Conservation (phyloP, 35 echinoderm and acorn worm species). For the Patiria miniata region DNA sequence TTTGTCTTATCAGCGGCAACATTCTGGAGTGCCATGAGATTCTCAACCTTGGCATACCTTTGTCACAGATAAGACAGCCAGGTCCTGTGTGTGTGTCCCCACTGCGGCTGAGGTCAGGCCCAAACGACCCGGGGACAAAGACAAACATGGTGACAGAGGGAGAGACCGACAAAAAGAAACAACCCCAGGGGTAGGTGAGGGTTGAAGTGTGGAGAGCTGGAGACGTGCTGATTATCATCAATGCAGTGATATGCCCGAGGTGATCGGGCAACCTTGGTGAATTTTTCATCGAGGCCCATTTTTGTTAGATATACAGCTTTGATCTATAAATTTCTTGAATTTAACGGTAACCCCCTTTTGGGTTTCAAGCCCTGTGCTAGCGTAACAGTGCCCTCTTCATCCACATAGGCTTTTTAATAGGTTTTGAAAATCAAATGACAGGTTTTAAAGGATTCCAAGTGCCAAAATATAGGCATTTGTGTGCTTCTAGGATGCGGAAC, state of each 20-base stretch:
- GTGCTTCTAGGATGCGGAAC: too few relatives aligned
- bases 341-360: too few relatives aligned
- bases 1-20: neutral
- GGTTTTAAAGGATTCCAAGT: too few relatives aligned
- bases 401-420: too few relatives aligned
- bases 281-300: too few relatives aligned
- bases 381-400: too few relatives aligned
- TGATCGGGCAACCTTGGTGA: neutral
- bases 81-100: conserved; percentile 13
- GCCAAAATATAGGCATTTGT: too few relatives aligned
- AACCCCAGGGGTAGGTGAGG: neutral
- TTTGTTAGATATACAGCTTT: too few relatives aligned
- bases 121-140: conserved; percentile 12
- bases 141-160: conserved; percentile 29
- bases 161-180: neutral
- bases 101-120: neutral
- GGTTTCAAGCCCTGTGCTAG: too few relatives aligned
- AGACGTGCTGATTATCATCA: neutral
- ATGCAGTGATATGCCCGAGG: neutral
- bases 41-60: conserved; percentile 11
- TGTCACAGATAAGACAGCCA: neutral
- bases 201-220: neutral
- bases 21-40: neutral
- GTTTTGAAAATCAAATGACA: too few relatives aligned
- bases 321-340: too few relatives aligned